Evolutionary conservation across 1,140 invertebrate genomes (phyloP).

Genomic region (Magallana gigas): DNA sequence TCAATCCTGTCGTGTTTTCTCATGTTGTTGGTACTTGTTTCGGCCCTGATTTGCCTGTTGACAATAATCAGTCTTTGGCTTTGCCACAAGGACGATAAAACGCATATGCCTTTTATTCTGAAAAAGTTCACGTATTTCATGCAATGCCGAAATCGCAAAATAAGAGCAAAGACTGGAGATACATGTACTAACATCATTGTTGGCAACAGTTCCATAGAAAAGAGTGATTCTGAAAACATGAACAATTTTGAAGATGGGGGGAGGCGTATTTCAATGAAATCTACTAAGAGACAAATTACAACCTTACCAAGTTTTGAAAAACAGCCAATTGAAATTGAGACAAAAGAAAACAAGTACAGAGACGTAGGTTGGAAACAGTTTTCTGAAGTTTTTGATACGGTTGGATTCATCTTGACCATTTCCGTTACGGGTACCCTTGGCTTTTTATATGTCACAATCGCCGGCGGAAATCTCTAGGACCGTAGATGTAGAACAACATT

Average conservation of each 20-base stretch:
- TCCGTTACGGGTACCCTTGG: background rate
- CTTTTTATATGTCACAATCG: background rate
- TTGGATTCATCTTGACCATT: background rate
- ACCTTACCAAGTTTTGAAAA: background rate
- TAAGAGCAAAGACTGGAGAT: too few species aligned
- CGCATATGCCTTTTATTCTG: background rate
- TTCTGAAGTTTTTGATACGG: background rate
- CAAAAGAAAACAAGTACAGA: background rate
- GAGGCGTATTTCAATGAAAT: background rate
- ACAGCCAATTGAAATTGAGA: background rate
- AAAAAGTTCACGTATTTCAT: background rate
- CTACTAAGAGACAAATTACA: background rate
- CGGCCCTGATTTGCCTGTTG: conserved; percentile 32
- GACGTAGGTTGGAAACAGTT: background rate
- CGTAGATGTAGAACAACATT: background rate
- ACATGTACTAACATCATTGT: too few species aligned
- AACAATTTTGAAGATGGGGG: background rate
- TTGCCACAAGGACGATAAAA: conserved; percentile 35
- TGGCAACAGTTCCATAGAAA: too few species aligned
- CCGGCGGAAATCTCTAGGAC: background rate
- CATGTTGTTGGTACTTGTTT: conserved; percentile 19
- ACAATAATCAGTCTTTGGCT: conserved; percentile 34
- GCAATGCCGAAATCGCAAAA: background rate
- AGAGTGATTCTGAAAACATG: too few species aligned
- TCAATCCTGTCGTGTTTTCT: conserved; percentile 36